Evolutionary conservation across 1,140 invertebrate species (phyloP), one percentile per base, ranked within the genome.

Genomic region (Aphaenogaster rudis): DNA sequence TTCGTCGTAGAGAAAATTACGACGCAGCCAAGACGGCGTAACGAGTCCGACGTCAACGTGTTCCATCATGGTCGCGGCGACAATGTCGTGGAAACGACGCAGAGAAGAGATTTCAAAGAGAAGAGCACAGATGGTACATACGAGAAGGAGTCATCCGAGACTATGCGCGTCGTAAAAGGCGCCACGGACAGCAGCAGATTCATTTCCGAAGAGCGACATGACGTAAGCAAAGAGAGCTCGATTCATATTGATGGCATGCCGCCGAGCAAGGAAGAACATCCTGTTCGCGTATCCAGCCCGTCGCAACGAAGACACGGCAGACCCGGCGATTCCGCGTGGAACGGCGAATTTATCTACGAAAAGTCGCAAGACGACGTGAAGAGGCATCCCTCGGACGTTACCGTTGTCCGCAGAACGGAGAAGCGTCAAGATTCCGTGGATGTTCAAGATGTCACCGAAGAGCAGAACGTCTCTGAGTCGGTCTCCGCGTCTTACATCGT

Each of bases 241-340:
- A 66, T 78, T 7, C 74, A 64, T 15, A 13, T 64, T 13, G 86
- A 33, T 33, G 89, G 11, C 21, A 50, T 17, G 17, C 39, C 71
- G 3, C 11, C 59, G 1, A 2, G 42, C 1, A 78, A 45, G 39
- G 59, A 78, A 0, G 85, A 66, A 21, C 9, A 4, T 0, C 6
- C 59, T 0, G 66, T 8, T n/a, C 86, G 80, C 21, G 57, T 33
- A n/a, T 54, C 77, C 1, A 63, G 66, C 11, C 28, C 88, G 59
- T 48, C 33, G 33, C 61, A 50, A 0, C n/a, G 42, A 15, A 86
- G 59, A 17, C 1, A 13, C 7, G 13, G n/a, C 0, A 89, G 78
- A 89, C 90, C 88, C 0, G 89, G 88, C 4, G 92, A 93, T 17
- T 91, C 91, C 5, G n/a, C 87, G 1, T 92, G 91, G 92, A 90